phyloP scores from a whole-genome alignment of 2,888 invertebrate species.

The Vesta saturnalis region DNA sequence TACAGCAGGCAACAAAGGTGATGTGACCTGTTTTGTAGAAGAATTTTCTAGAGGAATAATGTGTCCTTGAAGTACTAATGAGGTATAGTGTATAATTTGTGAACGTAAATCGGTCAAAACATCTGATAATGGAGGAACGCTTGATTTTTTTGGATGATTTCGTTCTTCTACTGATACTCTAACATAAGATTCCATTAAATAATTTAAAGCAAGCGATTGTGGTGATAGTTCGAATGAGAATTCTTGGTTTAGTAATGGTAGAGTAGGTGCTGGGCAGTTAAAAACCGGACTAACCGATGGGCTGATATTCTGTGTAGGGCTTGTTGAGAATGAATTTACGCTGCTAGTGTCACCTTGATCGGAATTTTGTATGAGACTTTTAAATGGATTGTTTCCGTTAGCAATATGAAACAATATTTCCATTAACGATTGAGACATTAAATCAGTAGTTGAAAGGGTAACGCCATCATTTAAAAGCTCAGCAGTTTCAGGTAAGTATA shows the following conservation, averaged over 20 bases:
- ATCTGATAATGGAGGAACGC: slow-evolving; percentile 77
- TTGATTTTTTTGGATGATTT: slow-evolving; percentile 79
- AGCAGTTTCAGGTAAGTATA: slow-evolving; percentile 64
- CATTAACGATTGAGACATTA: slow-evolving; percentile 69
- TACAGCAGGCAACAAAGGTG: slow-evolving; percentile 75
- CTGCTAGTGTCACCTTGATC: slow-evolving; percentile 59
- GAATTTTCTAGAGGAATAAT: slow-evolving; percentile 59
- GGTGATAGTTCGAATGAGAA: slow-evolving; percentile 43
- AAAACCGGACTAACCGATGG: slow-evolving; percentile 57
- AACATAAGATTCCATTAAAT: slow-evolving; percentile 73
- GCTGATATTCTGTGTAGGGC: slow-evolving; percentile 59
- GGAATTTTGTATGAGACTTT: slow-evolving; percentile 46
- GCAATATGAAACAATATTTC: slow-evolving; percentile 62
- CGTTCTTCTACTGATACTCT: slow-evolving; percentile 78
- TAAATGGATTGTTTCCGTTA: slow-evolving; percentile 58
- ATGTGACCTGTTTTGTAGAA: slow-evolving; percentile 65
- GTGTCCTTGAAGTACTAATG: slow-evolving; percentile 66
- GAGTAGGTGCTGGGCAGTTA: slow-evolving; percentile 53
- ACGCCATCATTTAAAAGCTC: slow-evolving; percentile 63
- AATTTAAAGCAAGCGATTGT: slow-evolving; percentile 56
- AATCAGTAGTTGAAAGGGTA: slow-evolving; percentile 58
- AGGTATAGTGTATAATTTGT: slow-evolving; percentile 67
- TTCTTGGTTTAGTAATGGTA: slow-evolving; percentile 49
- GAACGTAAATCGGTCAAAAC: slow-evolving; percentile 68
- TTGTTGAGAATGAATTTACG: slow-evolving; percentile 56